Conservation (phyloP, 2,113 vertebrate species). For the Condylura cristata region DNA sequence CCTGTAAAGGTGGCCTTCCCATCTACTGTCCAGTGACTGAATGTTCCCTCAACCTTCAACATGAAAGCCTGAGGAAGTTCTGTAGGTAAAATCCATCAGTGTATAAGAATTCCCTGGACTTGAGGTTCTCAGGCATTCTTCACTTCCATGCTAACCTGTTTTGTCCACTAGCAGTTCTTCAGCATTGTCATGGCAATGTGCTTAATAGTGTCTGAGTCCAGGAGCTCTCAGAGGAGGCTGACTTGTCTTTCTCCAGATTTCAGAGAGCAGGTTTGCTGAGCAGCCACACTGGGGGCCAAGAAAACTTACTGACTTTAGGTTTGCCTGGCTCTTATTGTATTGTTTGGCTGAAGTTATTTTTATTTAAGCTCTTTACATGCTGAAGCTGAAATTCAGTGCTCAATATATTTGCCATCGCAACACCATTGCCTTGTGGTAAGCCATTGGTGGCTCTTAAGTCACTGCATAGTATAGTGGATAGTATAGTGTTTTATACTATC, state of each 20-base stretch:
- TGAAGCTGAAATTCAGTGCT: background rate
- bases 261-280: background rate
- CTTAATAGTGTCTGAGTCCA: background rate
- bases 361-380: background rate
- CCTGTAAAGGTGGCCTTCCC: background rate
- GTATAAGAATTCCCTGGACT: fast-evolving
- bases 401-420: background rate
- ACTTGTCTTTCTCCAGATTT: background rate
- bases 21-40: background rate
- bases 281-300: background rate
- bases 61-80: background rate
- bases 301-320: background rate
- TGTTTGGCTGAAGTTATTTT: background rate
- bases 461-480: too few relatives aligned
- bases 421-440: background rate
- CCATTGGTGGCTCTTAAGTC: background rate
- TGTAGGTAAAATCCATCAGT: background rate
- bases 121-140: background rate
- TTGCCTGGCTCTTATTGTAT: background rate
- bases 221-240: background rate
- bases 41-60: background rate
- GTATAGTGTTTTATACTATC: background rate
- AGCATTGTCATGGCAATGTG: background rate
- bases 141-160: background rate
- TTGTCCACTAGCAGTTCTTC: background rate